Percentiles rank a stretch among this genome's conserved stretches.
These are phyloP conservation scores for Cnemophilus loriae DNA, from an alignment of 2,113 vertebrate genomes.

Conservation along the genomic window DNA sequence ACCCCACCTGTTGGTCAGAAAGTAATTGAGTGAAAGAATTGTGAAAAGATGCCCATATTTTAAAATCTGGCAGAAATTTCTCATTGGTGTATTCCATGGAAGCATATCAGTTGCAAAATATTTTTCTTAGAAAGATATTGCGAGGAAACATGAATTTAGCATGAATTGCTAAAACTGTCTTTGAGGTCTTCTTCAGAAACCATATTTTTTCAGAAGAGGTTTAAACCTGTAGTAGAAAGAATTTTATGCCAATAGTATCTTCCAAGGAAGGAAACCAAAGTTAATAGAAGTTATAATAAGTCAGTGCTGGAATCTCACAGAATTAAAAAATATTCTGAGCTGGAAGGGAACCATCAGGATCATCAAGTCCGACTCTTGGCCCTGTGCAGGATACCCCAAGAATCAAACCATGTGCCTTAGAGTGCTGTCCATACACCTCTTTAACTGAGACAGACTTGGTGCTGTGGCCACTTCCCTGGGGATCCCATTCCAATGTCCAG, in stretches of 20 bases:
- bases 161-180: background rate
- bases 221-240: background rate
- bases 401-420: no score
- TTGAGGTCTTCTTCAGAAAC: background rate
- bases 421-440: background rate
- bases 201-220: background rate
- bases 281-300: background rate
- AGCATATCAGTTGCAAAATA: background rate
- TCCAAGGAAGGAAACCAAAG: background rate
- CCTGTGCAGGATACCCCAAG: background rate
- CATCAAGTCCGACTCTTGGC: background rate
- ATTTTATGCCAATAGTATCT: background rate
- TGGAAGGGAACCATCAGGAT: background rate
- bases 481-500: background rate
- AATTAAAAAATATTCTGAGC: background rate
- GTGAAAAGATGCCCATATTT: background rate
- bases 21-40: background rate
- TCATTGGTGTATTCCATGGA: background rate
- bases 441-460: background rate
- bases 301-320: background rate
- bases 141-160: background rate
- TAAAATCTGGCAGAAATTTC: background rate
- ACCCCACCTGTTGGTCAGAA: no score
- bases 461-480: no score
- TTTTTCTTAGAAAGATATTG: background rate